Conservation (phyloP, 2,113 vertebrate genomes). For the Catharus minimus region DNA sequence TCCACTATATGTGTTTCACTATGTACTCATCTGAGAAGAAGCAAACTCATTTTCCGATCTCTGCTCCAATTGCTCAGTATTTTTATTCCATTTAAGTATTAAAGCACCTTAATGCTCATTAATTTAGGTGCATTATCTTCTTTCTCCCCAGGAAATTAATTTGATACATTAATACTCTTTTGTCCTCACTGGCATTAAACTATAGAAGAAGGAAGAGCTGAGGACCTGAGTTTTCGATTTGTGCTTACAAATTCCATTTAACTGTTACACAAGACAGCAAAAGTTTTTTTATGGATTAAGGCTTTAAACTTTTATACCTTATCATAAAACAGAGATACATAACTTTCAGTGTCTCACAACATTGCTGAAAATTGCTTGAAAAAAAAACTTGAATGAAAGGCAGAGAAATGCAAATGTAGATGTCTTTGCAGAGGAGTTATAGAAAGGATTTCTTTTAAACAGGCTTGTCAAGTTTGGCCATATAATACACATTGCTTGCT, state of each 20-base stretch:
- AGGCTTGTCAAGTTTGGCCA: not conserved
- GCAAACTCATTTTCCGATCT: not conserved
- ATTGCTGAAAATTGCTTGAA: not conserved
- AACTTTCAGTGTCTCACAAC: not conserved
- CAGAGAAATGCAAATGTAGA: not conserved
- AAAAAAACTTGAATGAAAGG: not conserved
- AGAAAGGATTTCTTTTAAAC: not conserved
- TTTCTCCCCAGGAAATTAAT: not conserved
- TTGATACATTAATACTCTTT: not conserved
- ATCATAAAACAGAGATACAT: not conserved
- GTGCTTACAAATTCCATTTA: not conserved
- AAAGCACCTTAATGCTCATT: not conserved
- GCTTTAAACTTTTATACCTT: not conserved
- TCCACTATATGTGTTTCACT: not conserved
- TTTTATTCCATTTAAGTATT: not conserved
- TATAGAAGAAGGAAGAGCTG: not conserved
- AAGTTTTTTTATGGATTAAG: not conserved
- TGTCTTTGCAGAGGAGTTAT: not conserved
- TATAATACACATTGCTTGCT: not conserved
- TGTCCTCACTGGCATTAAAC: accelerated
- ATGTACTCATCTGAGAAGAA: not conserved
- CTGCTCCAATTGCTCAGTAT: not conserved
- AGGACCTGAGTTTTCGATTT: not conserved
- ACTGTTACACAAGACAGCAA: not conserved
- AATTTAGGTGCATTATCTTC: not conserved